Evolutionary conservation across 2,888 invertebrate species (phyloP), one percentile per base, ranked within the genome.

Genomic region (Philhelius pedissequus): DNA sequence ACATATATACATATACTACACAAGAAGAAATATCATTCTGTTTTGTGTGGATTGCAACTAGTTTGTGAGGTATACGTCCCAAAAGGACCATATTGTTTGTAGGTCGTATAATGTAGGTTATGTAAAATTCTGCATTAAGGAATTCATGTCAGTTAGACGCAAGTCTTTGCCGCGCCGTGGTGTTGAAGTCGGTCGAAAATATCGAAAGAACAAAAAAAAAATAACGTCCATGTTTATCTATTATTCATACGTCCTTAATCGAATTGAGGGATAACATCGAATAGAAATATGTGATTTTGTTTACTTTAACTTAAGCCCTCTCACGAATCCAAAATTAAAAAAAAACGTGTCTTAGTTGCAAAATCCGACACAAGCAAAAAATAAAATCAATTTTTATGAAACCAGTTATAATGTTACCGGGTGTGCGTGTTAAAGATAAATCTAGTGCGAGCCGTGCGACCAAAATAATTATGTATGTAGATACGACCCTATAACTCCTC

Each of bases 31-130:
- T 20, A 32, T 3, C 32, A 9, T 18, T 43, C 18, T 62, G 62
- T 22, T 38, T 54, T 50, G n/a, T 83, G 83, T 83, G 83, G 83
- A 83, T 27, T 83, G 83, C 78, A 83, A 77, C 82, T 73, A 30
- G 73, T 48, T 22, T n/a, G 48, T 45, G 20, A n/a, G 32, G 30
- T 73, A 60, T 73, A 73, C 69, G 62, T 43, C 64, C 68, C 48
- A 62, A 43, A 77, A 82, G 77, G 68, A 82, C 68, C 45, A 74
- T 64, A 69, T 64, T 64, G 64, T 64, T 64, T 64, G 64, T 64
- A 64, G 45, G 48, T 45, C 54, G 50, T 40, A 40, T 35, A 27
- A 71, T 66, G 20, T 62, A 69, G 66, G 83, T 83, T 83, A 83
- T 83, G 78, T 83, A 79, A 83, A 83, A 74, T 58, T 69, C 69